Evolutionary conservation across 2,797 vertebrate species (phyloP), one percentile per base, ranked within the genome.

Genomic region (Benthosema pterotum): DNA sequence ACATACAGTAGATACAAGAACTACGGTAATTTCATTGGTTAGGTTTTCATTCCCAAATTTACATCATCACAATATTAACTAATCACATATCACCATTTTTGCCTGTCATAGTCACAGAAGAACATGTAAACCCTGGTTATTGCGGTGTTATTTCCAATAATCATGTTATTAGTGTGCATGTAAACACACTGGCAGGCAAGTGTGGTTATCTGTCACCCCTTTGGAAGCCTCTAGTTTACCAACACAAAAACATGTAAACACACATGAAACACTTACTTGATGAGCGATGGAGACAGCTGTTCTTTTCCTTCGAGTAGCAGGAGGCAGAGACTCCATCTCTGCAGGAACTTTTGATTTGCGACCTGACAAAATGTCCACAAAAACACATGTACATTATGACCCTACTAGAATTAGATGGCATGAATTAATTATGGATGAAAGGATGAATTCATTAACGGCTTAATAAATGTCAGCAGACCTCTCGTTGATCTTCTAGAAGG

Each of bases 261-360:
- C n/a, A 54, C 4, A 19, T 2, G 11, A 17, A 52, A 18, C 3
- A 65, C 52, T 60, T 48, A 89, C 89, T 65, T 70, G 77, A 69
- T 70, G 59, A 56, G 52, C 4, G 12, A 19, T 11, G 42, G 86
- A 67, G 47, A 63, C 51, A 1, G 53, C 83, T 82, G 87, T 91
- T 60, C 38, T 90, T 22, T 88, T 94, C 62, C 91, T 93, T 64
- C 94, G 94, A 66, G 95, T 90, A 51, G 91, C 80, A 9, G 94
- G 92, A 0, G 91, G 88, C 2, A 88, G 85, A 6, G 89, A 47
- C 13, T 86, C 84, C 0, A 54, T 93, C 62, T 73, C 91, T 52
- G 42, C 59, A 5, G 88, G 74, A 22, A 83, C 68, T 53, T 87
- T 88, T 38, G 70, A 64, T 85, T 82, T 92, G 49, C 65, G 86